Evolutionary conservation across 2,888 invertebrate species (phyloP).

Genomic region (Arrhopalites spinosus): DNA sequence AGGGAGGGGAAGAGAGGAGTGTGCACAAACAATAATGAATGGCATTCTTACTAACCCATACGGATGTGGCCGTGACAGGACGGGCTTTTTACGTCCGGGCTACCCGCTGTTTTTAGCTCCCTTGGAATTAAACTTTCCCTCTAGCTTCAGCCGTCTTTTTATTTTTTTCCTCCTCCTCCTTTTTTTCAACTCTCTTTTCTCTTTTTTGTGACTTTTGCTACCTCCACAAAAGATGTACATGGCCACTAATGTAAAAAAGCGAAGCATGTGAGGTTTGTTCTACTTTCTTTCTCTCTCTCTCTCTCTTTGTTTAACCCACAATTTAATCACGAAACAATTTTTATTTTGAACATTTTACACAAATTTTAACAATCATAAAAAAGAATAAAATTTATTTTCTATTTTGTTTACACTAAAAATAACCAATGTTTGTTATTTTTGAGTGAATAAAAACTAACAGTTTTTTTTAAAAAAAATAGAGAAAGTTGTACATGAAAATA

Average conservation of each 20-base stretch:
- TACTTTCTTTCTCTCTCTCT: not conserved
- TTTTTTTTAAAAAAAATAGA: too few relatives aligned
- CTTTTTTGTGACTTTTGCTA: not conserved
- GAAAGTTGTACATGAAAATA: too few relatives aligned
- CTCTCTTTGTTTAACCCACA: not conserved
- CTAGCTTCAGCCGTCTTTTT: not conserved
- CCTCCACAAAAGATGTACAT: not conserved
- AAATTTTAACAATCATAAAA: too few relatives aligned
- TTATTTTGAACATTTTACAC: too few relatives aligned
- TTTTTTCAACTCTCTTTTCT: constrained; percentile 9
- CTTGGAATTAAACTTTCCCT: not conserved
- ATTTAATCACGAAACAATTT: not conserved
- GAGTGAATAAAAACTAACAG: too few relatives aligned
- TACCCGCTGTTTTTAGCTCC: constrained; percentile 19
- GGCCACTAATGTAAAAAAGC: too few relatives aligned
- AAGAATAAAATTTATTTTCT: too few relatives aligned
- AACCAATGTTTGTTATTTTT: too few relatives aligned
- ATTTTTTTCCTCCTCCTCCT: not conserved
- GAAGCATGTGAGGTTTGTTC: too few relatives aligned
- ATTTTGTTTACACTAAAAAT: too few relatives aligned
- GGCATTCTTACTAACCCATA: constrained; percentile 31
- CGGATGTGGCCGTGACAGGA: constrained; percentile 36
- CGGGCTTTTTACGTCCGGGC: constrained; percentile 34
- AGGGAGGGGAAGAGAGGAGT: not conserved
- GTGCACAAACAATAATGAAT: constrained; percentile 30